Base-by-base conservation (phyloP, 1,140 invertebrate species). In the Zaprionus kolodkinae region DNA sequence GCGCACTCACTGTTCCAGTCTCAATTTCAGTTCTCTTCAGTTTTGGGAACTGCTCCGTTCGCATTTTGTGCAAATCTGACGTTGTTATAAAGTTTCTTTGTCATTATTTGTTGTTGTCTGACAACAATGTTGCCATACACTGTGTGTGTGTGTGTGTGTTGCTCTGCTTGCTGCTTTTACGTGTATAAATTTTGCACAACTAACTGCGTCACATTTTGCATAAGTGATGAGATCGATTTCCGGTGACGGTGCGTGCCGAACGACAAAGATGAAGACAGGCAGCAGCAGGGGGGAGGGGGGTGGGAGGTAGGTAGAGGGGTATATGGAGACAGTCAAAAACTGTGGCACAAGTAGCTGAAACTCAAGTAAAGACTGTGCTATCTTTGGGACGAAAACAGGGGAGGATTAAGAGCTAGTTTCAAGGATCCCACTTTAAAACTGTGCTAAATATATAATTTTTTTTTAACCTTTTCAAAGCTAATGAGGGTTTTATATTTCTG, bases 191-290 rank as follows among this genome's bases (percentile, higher is more conserved):
- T 88, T 89, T 81, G 66, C 71, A 75, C 60, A 81, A 89, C 85
- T 88, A 88, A 88, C 86, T 81, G 86, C 86, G 85, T 84, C 81
- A 85, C 86, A 89, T 89, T 89, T 89, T 89, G 85, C 85, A 89
- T 89, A 89, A 89, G 81, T 89, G 86, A 89, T 89, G 85, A 85
- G 85, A 89, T 89, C 85, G 85, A 89, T 89, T 89, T 89, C 85
- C 85, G 80, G 73, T 71, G 80, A 78, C 72, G 85, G 73, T 88
- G 84, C 85, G 85, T 88, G 85, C 78, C 69, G 55, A 54, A 57
- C 27, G 35, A n/a, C 57, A 21, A 57, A 12, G 52, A 54, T 10
- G 64, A 52, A n/a, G 57, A 54, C 10, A 30, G 27, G 27, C 27
- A 30, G 27, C 27, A 30, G 27, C 27, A 4, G 1, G 2, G 21